Evolutionary conservation across 2,113 vertebrate genomes (phyloP).

Genomic region (Microcebus ravelobensis): DNA sequence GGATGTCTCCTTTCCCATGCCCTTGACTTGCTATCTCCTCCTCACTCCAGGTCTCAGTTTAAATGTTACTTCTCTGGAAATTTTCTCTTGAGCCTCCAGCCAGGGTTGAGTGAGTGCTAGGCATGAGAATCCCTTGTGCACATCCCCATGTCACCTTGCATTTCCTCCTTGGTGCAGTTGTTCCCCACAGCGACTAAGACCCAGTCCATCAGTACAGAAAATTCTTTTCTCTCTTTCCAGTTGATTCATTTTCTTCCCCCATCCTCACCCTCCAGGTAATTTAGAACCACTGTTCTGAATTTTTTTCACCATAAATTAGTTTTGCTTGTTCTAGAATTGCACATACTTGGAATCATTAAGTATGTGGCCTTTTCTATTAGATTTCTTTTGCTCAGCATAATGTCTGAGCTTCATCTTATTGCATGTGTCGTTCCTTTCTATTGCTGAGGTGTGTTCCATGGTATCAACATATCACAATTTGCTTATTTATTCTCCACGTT

Average conservation of each 20-base stretch:
- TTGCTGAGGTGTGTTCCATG: background rate
- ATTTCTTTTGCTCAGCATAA: background rate
- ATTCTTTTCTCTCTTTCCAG: background rate
- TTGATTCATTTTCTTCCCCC: background rate
- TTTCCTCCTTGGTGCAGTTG: background rate
- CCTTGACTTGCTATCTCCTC: background rate
- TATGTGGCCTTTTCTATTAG: background rate
- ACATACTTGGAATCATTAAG: background rate
- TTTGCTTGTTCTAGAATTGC: slow-evolving; percentile 12
- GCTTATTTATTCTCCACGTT: background rate
- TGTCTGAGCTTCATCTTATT: background rate
- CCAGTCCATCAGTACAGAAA: background rate
- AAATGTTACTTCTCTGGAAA: background rate
- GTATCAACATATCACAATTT: background rate
- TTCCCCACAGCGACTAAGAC: background rate
- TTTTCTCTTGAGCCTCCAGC: background rate
- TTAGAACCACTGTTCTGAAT: background rate
- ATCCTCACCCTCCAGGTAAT: background rate
- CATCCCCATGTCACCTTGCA: background rate
- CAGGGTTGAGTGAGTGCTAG: background rate
- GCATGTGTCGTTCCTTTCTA: background rate
- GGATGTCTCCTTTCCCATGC: background rate
- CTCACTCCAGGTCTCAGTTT: background rate
- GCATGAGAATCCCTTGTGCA: background rate
- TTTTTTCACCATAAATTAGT: background rate